These are phyloP conservation scores for Sebastes iracundus DNA, from an alignment of 2,797 vertebrate species.

Conservation along the genomic window DNA sequence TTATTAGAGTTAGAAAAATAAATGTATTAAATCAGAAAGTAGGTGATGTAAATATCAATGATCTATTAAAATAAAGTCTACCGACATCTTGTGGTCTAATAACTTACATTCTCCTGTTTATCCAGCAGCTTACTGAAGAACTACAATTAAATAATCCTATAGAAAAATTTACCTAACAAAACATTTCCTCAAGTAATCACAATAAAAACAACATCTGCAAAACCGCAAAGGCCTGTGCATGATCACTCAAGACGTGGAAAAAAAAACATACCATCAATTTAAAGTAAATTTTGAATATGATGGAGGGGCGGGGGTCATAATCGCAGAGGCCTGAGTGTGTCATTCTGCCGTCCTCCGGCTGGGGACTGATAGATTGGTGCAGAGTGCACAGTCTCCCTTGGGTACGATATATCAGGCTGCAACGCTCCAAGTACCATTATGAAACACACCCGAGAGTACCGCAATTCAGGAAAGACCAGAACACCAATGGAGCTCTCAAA, in stretches of 20 bases:
- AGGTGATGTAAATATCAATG: conserved; percentile 45
- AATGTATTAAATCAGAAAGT: conserved; percentile 46
- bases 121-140: conserved; percentile 32
- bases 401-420: conserved; percentile 77
- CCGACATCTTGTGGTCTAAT: conserved; percentile 31
- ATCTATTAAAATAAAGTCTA: conserved; percentile 41
- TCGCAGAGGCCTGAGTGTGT: conserved; percentile 71
- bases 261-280: conserved; percentile 56
- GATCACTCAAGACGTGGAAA: conserved; percentile 67
- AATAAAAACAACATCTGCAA: conserved; percentile 79
- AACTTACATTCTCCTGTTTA: conserved; percentile 47
- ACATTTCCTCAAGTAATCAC: conserved; percentile 83
- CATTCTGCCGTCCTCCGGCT: conserved; percentile 70
- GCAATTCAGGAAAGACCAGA: conserved; percentile 75
- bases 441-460: conserved; percentile 78
- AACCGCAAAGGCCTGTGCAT: conserved; percentile 63
- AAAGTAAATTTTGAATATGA: conserved; percentile 72
- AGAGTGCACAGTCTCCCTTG: conserved; percentile 73
- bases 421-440: conserved; percentile 74
- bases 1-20: conserved; percentile 57
- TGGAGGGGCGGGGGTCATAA: conserved; percentile 37
- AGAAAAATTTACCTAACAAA: conserved; percentile 72
- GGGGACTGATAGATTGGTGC: conserved; percentile 81
- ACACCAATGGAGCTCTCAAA: conserved; percentile 70
- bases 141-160: conserved; percentile 54